Evolutionary conservation across 2,797 vertebrate species (phyloP), one percentile per base, ranked within the genome.

Genomic region (Tinamus major): DNA sequence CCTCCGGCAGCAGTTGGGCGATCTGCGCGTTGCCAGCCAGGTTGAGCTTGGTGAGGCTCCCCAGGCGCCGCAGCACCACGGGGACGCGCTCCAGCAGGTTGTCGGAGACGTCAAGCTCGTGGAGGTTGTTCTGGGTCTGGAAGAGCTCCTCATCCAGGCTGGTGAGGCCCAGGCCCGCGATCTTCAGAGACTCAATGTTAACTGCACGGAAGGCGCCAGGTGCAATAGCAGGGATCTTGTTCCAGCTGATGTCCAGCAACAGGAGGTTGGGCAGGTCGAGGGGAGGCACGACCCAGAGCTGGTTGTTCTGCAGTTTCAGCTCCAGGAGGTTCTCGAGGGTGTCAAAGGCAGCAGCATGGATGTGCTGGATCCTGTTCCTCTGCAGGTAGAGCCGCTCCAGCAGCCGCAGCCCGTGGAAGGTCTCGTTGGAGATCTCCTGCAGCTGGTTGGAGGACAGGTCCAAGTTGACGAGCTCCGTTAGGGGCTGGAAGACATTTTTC

Each of bases 341-440:
- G 14, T 98, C 97, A 1, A 99, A 99, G 77, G 99, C 99, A 2
- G 98, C 98, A 0, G 96, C 74, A 2, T 99, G 98, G 95, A 99
- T 99, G 94, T 95, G 98, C 92, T 97, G 97, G 95, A 99, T 99
- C 76, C 71, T 97, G 96, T 99, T 99, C 95, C 88, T 97, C 89
- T 98, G 98, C 75, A 99, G 98, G 97, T 99, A 99, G 53, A 99
- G 97, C 93, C 99, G 98, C 95, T 99, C 99, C 29, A 99, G 98
- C 81, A 98, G 97, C 55, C 97, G 96, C 93, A 99, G 96, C 10
- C 99, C 99, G 0, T 98, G 97, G 94, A 99, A 99, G 81, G 98
- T 99, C 94, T 98, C 98, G 4, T 98, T 98, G 81, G 98, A 98
- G 94, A 99, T 98, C 95, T 99, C 98, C 0, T 95, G 98, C 65